These are phyloP conservation scores for Micoletzkya japonica DNA, from an alignment of 2,888 invertebrate species.

Conservation along the genomic window DNA sequence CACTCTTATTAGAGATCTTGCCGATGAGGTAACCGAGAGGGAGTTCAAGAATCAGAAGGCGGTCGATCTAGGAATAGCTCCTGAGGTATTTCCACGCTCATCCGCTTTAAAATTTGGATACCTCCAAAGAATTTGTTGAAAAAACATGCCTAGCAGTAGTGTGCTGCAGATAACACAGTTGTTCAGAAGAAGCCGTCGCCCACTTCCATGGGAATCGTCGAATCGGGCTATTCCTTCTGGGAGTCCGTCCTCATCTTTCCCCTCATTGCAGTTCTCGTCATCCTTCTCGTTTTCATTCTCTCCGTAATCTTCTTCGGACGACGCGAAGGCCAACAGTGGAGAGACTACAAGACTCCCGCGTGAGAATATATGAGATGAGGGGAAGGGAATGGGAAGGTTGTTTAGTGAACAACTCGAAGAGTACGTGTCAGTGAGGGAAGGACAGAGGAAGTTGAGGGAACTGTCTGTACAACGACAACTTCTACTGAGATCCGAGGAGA, in stretches of 20 bases:
- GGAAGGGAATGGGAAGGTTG: not conserved
- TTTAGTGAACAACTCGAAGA: conserved; percentile 61
- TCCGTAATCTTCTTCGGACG: conserved; percentile 62
- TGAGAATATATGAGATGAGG: conserved; percentile 28
- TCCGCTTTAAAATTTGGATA: not conserved
- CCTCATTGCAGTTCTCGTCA: conserved; percentile 50
- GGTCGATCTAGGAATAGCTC: conserved; percentile 5
- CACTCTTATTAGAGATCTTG: conserved; percentile 22
- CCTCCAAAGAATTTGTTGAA: not conserved
- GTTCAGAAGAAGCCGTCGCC: conserved; percentile 1
- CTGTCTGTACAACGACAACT: conserved; percentile 62
- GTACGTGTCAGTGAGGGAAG: conserved; percentile 58
- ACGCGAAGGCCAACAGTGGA: conserved; percentile 63
- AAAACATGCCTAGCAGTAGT: not conserved
- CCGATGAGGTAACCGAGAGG: conserved; percentile 14
- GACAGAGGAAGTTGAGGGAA: conserved; percentile 60
- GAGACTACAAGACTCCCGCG: conserved; percentile 64
- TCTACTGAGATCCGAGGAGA: conserved; percentile 50
- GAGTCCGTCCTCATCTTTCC: conserved; percentile 51
- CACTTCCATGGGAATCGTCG: not conserved
- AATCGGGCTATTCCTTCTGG: conserved; percentile 44
- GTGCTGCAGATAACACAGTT: not conserved
- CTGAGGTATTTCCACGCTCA: not conserved
- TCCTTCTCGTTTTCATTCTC: conserved; percentile 55
- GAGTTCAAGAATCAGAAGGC: conserved; percentile 24